Evolutionary conservation across 1,140 invertebrate genomes (phyloP), one percentile per base, ranked within the genome.

Genomic region (Cepaea nemoralis): DNA sequence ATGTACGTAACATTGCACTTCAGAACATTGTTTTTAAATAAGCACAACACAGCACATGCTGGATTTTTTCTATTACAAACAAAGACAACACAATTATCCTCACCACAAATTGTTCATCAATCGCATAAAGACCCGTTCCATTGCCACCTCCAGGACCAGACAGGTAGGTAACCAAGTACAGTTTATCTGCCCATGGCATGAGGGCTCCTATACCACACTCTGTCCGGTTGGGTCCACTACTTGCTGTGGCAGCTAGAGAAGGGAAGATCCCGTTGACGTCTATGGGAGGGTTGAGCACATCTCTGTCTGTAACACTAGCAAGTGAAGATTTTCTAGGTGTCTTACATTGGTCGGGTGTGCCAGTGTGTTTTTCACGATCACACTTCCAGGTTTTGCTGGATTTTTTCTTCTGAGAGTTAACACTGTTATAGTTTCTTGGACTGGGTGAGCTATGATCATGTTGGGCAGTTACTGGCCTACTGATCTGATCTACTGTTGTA

Each of bases 131-230:
- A 0, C 84, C 84, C 2, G 84, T 85, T 24, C 84, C 84, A 82
- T 80, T 83, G 22, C 84, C 84, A 31, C n/a, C 82, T 5, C 79
- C 39, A 16, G 84, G 84, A 0, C 73, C 77, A 0, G 84, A 82
- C 59, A 85, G 67, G 69, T 85, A 85, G 45, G 84, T 82, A 14
- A 85, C 79, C 78, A 85, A 75, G 67, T 85, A 85, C n/a, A 85
- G 82, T 27, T 76, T 80, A 33, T 85, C 84, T 39, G 76, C 80
- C 84, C 84, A 85, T 1, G 84, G 81, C 84, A 85, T 85, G 67
- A 85, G 55, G 2, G 84, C 84, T 37, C 84, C 84, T 14, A 78
- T 85, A 0, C 84, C 84, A 80, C 84, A 83, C 27, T 85, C 84
- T 27, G 84, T 81, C 24, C 84, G 63, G 1, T 10, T 79, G 0